Evolutionary conservation across 1,140 invertebrate genomes (phyloP).

Genomic region (Heterodera carotae): DNA sequence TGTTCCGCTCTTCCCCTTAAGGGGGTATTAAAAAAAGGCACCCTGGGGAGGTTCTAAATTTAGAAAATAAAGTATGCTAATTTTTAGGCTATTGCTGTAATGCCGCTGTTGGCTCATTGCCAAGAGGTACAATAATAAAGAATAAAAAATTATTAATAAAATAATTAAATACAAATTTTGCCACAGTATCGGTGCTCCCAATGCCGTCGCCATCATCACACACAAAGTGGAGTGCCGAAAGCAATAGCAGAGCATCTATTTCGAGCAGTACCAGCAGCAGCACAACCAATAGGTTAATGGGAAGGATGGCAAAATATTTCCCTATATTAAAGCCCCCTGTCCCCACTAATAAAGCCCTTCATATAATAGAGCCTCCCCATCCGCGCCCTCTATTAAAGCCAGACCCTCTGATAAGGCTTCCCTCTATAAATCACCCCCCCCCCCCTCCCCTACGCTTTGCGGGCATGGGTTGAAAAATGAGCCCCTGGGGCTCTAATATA

Average conservation of each 20-base stretch:
- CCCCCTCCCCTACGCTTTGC: no score
- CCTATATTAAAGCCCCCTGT: no score
- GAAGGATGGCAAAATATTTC: no score
- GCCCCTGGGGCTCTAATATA: no score
- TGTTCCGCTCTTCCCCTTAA: no score
- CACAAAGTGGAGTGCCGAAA: background rate
- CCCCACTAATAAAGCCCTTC: no score
- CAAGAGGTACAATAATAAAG: conserved; percentile 3
- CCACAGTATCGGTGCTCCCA: background rate
- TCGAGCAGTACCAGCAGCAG: conserved; percentile 14
- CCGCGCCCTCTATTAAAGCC: no score
- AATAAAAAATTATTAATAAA: background rate
- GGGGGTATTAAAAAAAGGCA: background rate
- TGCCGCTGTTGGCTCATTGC: background rate
- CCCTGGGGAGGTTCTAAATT: conserved; percentile 11
- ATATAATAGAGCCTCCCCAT: no score
- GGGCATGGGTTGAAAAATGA: no score
- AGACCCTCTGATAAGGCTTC: no score
- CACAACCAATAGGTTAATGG: no score
- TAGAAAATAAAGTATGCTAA: conserved; percentile 20
- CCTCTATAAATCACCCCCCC: no score
- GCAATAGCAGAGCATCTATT: background rate
- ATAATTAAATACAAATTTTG: background rate
- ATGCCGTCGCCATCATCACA: background rate
- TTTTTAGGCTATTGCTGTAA: conserved; percentile 32